Percentiles rank a stretch among this genome's conserved stretches.
These are phyloP conservation scores for Strix aluco DNA, from an alignment of 2,113 vertebrate genomes.

Conservation along the genomic window DNA sequence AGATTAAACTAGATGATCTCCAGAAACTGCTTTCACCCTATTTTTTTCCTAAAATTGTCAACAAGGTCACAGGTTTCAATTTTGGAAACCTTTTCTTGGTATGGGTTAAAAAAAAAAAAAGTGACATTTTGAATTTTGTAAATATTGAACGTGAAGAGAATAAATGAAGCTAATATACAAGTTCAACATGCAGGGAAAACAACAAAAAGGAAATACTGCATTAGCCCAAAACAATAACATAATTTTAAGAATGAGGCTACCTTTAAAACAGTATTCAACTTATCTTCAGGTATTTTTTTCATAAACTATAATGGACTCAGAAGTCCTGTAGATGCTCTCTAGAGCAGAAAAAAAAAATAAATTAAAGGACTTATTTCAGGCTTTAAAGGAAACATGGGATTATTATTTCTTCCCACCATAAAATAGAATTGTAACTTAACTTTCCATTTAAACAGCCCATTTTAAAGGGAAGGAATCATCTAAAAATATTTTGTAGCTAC, in stretches of 20 bases:
- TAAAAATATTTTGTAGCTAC: neutral
- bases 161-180: neutral
- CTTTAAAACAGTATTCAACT: neutral
- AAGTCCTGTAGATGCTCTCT: neutral
- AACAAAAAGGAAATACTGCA: neutral
- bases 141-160: neutral
- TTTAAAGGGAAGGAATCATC: neutral
- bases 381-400: neutral
- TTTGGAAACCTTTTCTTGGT: neutral
- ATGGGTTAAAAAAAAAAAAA: neutral
- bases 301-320: neutral
- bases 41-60: neutral
- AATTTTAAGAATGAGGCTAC: neutral
- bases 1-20: neutral
- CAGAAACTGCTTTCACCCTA: neutral
- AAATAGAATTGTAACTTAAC: neutral
- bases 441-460: neutral
- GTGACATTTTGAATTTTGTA: neutral
- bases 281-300: neutral
- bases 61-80: neutral
- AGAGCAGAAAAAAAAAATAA: neutral
- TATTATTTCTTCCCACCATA: neutral
- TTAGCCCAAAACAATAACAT: neutral
- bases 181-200: neutral
- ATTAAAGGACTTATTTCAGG: neutral